These are phyloP conservation scores for Molanna angustata DNA, from an alignment of 2,888 invertebrate genomes.

Conservation along the genomic window DNA sequence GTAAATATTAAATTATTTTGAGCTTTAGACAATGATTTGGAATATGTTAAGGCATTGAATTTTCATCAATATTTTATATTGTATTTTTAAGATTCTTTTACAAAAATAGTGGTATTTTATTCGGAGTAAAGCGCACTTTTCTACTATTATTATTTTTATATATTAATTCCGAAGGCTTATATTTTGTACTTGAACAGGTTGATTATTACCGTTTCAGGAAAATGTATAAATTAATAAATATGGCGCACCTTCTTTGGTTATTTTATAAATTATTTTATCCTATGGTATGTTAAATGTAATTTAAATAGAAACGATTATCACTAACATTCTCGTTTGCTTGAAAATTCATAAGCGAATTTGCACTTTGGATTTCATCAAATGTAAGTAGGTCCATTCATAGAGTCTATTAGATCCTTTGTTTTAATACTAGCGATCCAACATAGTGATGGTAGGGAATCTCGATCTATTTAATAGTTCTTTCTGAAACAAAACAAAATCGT, in stretches of 20 bases:
- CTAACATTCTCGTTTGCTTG: conserved; percentile 24
- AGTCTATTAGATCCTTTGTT: conserved; percentile 10
- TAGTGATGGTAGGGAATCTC: background rate
- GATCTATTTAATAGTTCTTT: conserved; percentile 3
- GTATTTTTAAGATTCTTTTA: conserved; percentile 15
- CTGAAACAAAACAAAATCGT: conserved; percentile 19
- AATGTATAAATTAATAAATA: conserved; percentile 16
- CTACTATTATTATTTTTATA: conserved; percentile 5
- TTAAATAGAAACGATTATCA: conserved; percentile 6
- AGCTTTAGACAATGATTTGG: conserved; percentile 21
- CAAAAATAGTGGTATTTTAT: conserved; percentile 19
- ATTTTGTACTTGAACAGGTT: conserved; percentile 49
- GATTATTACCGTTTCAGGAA: conserved; percentile 9
- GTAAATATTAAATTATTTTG: conserved; percentile 27
- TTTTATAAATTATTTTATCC: conserved; percentile 21
- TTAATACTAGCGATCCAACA: conserved; percentile 24
- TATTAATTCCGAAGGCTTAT: conserved; percentile 43
- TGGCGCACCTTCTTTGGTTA: conserved; percentile 25
- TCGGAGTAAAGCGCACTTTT: conserved; percentile 26
- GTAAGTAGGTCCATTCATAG: no score
- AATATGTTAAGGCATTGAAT: conserved; percentile 23
- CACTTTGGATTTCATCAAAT: conserved; percentile 31
- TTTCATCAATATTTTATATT: conserved; percentile 19
- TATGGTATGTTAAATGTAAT: conserved; percentile 14
- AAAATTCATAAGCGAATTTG: conserved; percentile 32